Evolutionary conservation across 2,888 invertebrate genomes (phyloP), one percentile per base, ranked within the genome.

Genomic region (Drosophila parthenogenetica): DNA sequence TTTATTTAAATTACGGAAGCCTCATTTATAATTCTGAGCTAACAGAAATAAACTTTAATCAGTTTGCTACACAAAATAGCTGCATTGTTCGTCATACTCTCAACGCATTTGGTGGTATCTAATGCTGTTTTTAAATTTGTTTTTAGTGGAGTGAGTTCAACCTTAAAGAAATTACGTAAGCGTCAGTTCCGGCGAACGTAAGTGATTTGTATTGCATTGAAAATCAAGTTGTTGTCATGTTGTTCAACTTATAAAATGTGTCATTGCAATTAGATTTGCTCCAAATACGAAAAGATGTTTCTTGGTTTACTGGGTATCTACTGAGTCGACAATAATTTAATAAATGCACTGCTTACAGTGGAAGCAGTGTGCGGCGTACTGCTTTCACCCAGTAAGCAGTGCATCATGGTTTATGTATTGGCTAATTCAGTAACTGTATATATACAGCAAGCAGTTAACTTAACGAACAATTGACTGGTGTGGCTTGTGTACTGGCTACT

Each of bases 381-480:
- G 46, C 25, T 46, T 29, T 3, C 10, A 2, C 4, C 8, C n/a
- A 14, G 0, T 29, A 16, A 16, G 11, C 5, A 8, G 11, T 29
- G 55, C 64, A 16, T 0, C n/a, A 10, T 8, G 73, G 60, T 65
- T 14, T 2, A 25, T 59, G 61, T 1, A 49, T 19, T 40, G 11
- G n/a, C 61, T 73, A 19, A 60, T 11, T 16, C 1, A 10, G 2
- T 0, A 1, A 19, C 22, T 76, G 67, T 64, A 77, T 70, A 46
- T 46, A 29, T 13, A 13, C 10, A 16, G 3, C 25, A 46, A 46
- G 25, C 46, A 25, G 46, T 45, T n/a, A 5, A 22, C 13, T 2
- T 5, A 19, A 29, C 29, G 29, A 29, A 29, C 8, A 29, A 29
- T 8, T 0, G 5, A 5, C 0, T 0, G 2, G 29, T 8, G 29